phyloP scores from a whole-genome alignment of 2,888 invertebrate species.

The Tipula vernalis region DNA sequence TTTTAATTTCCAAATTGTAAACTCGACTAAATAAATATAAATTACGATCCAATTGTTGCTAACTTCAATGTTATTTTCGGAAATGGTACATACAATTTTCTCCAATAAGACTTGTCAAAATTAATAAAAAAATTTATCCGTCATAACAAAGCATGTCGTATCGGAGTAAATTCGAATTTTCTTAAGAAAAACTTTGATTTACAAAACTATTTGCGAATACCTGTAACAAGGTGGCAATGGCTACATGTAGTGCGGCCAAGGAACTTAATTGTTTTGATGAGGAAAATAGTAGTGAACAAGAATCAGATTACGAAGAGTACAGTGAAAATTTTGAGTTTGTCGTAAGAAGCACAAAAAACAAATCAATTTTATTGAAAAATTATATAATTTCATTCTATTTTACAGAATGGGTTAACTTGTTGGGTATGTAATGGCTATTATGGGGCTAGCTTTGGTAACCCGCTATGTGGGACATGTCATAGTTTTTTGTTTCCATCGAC shows the following conservation, averaged over 20 bases:
- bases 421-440: conserved; percentile 85
- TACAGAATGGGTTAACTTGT: conserved; percentile 40
- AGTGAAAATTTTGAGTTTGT: conserved; percentile 21
- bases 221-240: not conserved
- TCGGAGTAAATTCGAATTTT: not conserved
- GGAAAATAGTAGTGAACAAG: not conserved
- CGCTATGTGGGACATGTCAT: conserved; percentile 85
- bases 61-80: not conserved
- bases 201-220: not conserved
- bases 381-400: not conserved
- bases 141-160: not conserved
- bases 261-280: not conserved
- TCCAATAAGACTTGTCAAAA: not conserved
- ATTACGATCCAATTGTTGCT: not conserved
- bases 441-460: conserved; percentile 81
- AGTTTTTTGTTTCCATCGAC: conserved; percentile 76
- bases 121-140: not conserved
- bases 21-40: not conserved
- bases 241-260: conserved; percentile 7
- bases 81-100: not conserved
- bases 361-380: not conserved
- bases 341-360: conserved; percentile 16
- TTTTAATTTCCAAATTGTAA: not conserved
- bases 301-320: conserved; percentile 19
- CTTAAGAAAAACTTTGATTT: not conserved